Base-by-base conservation (phyloP, 1,140 invertebrate species). In the Agrilus planipennis region DNA sequence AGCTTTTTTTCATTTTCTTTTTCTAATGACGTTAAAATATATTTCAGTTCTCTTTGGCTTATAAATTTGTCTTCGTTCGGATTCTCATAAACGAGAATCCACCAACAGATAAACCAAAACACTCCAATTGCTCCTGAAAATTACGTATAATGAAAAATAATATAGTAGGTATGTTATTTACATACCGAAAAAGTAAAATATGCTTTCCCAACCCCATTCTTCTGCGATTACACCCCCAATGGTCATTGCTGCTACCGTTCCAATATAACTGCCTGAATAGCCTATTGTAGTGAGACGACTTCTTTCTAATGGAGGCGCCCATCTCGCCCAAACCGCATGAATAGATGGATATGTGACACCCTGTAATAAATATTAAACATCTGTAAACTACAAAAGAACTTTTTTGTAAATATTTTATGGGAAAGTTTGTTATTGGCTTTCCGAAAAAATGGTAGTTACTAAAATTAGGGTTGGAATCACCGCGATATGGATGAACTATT, bases 41-140 rank as follows among this genome's bases (percentile, higher is more conserved):
- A 89, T 32, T 79, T 75, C 3, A 84, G 60, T 64, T 93, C 89
- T 16, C 74, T 69, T 25, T 75, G 61, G 0, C 75, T 73, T 35
- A 92, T 91, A 17, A 68, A 64, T 2, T 74, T 72, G 64, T 92
- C 88, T 34, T 76, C 68, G 38, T 79, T 77, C 0, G 89, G 89
- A 9, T 72, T 74, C 46, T 88, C 84, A 23, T 76, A 75, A 0
- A 89, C 77, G 3, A 85, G 64, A 0, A 73, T 45, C 52, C 75
- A 69, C 84, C 83, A 88, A 14, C 73, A 60, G 2, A 71, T 59
- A 27, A 27, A 27, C 23, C 23, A 27, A 27, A 27, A 9, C 23
- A 27, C 7, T 9, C 23, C 23, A 7, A 12, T 9, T 9, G 23
- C 12, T 27, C 23, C 23, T 27, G 12, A 9, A 65, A 36, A 21